A percentile compares a stretch with the other conserved stretches of the same genome.
These are phyloP conservation scores for Allygus modestus DNA, from an alignment of 2,888 invertebrate genomes.

Conservation along the genomic window DNA sequence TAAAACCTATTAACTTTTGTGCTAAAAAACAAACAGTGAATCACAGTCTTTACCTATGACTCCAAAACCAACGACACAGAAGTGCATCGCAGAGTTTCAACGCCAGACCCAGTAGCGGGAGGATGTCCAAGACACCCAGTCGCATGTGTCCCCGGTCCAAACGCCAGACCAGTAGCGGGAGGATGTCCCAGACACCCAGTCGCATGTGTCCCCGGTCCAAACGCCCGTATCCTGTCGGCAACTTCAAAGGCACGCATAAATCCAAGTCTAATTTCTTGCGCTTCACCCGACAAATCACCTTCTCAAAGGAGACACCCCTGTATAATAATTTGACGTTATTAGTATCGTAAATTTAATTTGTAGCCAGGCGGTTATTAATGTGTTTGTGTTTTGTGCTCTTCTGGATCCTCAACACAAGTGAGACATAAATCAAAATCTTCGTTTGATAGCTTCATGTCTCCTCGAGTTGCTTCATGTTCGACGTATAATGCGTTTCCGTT, in stretches of 20 bases:
- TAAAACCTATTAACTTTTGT: too few species aligned
- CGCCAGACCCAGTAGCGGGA: background rate
- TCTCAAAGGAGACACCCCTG: conserved; percentile 54
- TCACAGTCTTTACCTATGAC: too few species aligned
- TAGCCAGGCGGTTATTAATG: conserved; percentile 41
- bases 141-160: conserved; percentile 20
- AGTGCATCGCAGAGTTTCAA: too few species aligned
- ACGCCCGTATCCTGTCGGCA: conserved; percentile 53
- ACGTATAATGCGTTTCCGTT: background rate
- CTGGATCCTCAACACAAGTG: conserved; percentile 47
- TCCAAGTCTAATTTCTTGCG: conserved; percentile 53
- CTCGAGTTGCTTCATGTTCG: background rate
- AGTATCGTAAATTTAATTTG: conserved; percentile 54
- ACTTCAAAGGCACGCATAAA: conserved; percentile 55
- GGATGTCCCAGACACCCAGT: conserved; percentile 14
- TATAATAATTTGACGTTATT: conserved; percentile 56
- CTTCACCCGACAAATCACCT: conserved; percentile 51
- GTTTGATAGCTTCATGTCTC: conserved; percentile 9
- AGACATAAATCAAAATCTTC: conserved; percentile 9
- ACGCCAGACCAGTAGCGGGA: background rate
- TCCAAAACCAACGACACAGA: too few species aligned
- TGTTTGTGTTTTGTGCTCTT: conserved; percentile 51
- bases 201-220: conserved; percentile 32
- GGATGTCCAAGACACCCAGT: conserved; percentile 16
- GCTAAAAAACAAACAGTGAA: too few species aligned